Conservation (phyloP, 2,888 invertebrate species). For the Nymphalis c-album region DNA sequence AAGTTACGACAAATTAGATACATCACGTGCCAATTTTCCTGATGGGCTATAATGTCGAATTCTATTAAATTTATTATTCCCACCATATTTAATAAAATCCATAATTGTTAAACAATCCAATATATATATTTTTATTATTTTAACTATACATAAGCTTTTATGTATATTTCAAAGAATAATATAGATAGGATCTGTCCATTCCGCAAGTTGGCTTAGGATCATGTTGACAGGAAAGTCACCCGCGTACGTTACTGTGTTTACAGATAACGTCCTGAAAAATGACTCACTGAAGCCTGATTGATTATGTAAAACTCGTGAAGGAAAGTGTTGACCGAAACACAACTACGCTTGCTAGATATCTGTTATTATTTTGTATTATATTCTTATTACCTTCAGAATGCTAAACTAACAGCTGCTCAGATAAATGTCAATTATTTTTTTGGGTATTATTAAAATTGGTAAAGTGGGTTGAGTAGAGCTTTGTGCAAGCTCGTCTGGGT, state of each 20-base stretch:
- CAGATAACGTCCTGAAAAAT: slow-evolving; percentile 60
- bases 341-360: not conserved
- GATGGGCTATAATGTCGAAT: too few relatives aligned
- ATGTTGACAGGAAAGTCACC: slow-evolving; percentile 52
- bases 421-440: too few relatives aligned
- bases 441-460: too few relatives aligned
- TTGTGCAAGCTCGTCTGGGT: too few relatives aligned
- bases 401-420: not conserved
- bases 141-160: too few relatives aligned
- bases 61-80: too few relatives aligned
- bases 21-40: too few relatives aligned
- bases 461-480: too few relatives aligned
- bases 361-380: not conserved
- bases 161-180: not conserved
- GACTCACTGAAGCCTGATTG: slow-evolving; percentile 54
- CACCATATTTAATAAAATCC: too few relatives aligned
- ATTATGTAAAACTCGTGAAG: slow-evolving; percentile 40
- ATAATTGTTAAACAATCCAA: too few relatives aligned
- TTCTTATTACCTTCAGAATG: not conserved
- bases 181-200: slow-evolving; percentile 4
- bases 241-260: slow-evolving; percentile 54
- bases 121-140: too few relatives aligned
- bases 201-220: slow-evolving; percentile 32
- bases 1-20: too few relatives aligned
- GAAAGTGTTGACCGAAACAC: slow-evolving; percentile 23